Evolutionary conservation across 2,797 vertebrate genomes (phyloP).

Genomic region (Pelobates cultripes): DNA sequence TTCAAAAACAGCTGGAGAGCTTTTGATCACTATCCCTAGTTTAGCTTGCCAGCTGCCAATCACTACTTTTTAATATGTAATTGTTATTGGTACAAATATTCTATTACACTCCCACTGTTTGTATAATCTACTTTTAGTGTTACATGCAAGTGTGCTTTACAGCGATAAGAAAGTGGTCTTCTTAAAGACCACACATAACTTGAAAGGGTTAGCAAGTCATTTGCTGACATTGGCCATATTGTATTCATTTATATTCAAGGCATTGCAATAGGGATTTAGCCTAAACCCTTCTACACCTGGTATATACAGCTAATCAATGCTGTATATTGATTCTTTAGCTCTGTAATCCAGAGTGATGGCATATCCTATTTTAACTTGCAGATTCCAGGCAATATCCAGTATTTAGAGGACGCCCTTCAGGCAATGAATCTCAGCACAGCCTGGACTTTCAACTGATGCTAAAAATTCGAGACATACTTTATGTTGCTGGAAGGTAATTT

Average conservation of each 20-base stretch:
- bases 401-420: conserved; percentile 97
- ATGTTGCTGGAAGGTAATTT: conserved; percentile 98
- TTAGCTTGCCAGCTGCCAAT: too few relatives aligned
- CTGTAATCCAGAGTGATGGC: conserved; percentile 78
- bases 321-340: conserved; percentile 74
- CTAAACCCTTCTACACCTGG: conserved; percentile 78
- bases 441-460: conserved; percentile 99
- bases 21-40: too few relatives aligned
- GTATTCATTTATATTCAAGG: conserved; percentile 80
- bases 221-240: conserved; percentile 70
- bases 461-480: conserved; percentile 98
- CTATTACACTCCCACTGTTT: neutral
- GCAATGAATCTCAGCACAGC: conserved; percentile 97
- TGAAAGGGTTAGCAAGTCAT: conserved; percentile 64
- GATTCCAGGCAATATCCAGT: conserved; percentile 96
- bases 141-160: neutral
- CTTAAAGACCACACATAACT: conserved; percentile 62
- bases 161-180: conserved; percentile 2
- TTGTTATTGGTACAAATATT: too few relatives aligned
- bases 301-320: conserved; percentile 81
- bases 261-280: conserved; percentile 77
- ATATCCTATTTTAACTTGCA: conserved; percentile 79
- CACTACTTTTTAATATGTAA: too few relatives aligned
- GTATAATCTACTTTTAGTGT: neutral
- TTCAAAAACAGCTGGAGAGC: too few relatives aligned